Percentiles rank a stretch among this genome's conserved stretches.
Evolutionary conservation across 2,113 vertebrate genomes (phyloP).

Genomic region (Alectura lathami): DNA sequence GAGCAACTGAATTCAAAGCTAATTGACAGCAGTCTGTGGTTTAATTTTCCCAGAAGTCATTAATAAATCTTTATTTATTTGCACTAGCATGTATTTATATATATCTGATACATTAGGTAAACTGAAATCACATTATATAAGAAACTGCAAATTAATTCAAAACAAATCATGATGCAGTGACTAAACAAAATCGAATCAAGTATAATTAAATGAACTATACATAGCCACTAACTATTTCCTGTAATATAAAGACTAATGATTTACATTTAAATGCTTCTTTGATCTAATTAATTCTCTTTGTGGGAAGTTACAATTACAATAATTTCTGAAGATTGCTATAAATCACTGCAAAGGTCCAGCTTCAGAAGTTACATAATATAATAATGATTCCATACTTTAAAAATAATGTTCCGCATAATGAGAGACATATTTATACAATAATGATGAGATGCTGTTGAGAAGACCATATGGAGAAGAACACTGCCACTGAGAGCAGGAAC

Average conservation of each 20-base stretch:
- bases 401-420: slow-evolving; percentile 23
- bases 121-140: slow-evolving; percentile 48
- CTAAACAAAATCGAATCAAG: slow-evolving; percentile 39
- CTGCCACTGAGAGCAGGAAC: not conserved
- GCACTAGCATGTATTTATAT: not conserved
- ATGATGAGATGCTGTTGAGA: not conserved
- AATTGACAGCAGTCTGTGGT: not conserved
- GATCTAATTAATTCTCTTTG: slow-evolving; percentile 35
- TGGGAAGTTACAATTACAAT: slow-evolving; percentile 31
- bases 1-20: not conserved
- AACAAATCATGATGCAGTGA: slow-evolving; percentile 10
- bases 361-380: slow-evolving; percentile 35
- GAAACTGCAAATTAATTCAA: not conserved
- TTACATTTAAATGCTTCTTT: slow-evolving; percentile 25
- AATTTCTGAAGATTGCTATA: slow-evolving; percentile 11
- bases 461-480: slow-evolving; percentile 38
- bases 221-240: slow-evolving; percentile 23
- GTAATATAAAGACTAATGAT: not conserved
- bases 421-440: slow-evolving; percentile 41
- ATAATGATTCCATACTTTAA: slow-evolving; percentile 29
- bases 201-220: slow-evolving; percentile 36
- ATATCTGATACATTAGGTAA: slow-evolving; percentile 22
- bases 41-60: not conserved
- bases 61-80: slow-evolving; percentile 40
- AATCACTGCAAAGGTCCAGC: slow-evolving; percentile 18